Evolutionary conservation across 2,888 invertebrate species (phyloP).

Genomic region (Acanthococcus lagerstroemiae): DNA sequence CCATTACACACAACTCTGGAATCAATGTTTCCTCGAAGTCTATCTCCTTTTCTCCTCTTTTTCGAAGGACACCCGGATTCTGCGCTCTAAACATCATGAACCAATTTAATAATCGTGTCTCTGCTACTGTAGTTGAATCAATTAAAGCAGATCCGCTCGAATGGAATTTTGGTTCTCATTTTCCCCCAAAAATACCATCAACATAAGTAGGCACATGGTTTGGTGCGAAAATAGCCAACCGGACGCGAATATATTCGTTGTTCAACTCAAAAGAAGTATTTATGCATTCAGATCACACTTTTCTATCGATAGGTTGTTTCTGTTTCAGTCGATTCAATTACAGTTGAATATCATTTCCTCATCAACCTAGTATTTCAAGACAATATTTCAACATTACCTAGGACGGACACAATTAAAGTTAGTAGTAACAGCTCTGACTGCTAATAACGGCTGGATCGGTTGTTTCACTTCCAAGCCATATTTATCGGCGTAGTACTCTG

Average conservation of each 20-base stretch:
- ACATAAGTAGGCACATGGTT: too few relatives aligned
- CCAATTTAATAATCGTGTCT: too few relatives aligned
- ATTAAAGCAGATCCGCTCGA: neutral
- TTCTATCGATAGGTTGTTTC: neutral
- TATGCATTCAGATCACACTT: too few relatives aligned
- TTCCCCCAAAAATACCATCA: too few relatives aligned
- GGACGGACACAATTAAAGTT: slow-evolving; percentile 48
- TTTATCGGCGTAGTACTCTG: slow-evolving; percentile 65
- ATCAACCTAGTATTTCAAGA: neutral
- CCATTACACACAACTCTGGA: slow-evolving; percentile 74
- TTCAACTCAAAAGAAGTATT: too few relatives aligned
- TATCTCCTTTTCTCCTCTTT: slow-evolving; percentile 13
- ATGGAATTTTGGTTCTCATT: too few relatives aligned
- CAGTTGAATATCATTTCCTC: neutral
- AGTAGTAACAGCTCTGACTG: slow-evolving; percentile 53
- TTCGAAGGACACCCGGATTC: slow-evolving; percentile 6
- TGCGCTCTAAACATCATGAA: slow-evolving; percentile 18
- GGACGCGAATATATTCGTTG: too few relatives aligned
- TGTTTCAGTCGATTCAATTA: too few relatives aligned
- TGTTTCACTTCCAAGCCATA: slow-evolving; percentile 59
- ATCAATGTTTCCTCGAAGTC: slow-evolving; percentile 11
- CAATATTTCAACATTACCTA: slow-evolving; percentile 40
- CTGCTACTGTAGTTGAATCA: too few relatives aligned
- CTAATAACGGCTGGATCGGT: slow-evolving; percentile 62
- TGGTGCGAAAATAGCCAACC: too few relatives aligned